Evolutionary conservation across 2,888 invertebrate genomes (phyloP), one percentile per base, ranked within the genome.

Genomic region (Phyto melanocephala): DNA sequence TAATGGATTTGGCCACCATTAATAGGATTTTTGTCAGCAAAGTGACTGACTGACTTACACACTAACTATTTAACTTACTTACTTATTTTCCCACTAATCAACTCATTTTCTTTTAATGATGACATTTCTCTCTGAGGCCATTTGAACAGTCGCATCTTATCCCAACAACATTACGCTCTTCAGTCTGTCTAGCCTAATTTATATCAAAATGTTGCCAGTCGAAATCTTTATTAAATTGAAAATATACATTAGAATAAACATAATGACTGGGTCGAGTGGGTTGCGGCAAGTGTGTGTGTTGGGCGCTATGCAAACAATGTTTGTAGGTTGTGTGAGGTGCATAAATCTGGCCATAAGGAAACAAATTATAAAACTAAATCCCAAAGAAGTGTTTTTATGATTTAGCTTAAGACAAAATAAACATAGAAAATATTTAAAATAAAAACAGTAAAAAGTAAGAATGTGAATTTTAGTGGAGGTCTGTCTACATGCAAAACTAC

Each of bases 341-440:
- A 62, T 52, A 45, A 62, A 45, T 60, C 40, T 60, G 60, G 50
- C 33, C 60, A 67, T 42, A 76, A 76, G 76, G 40, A 60, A 68
- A 60, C 60, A 68, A 60, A 67, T 52, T 68, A 52, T 35, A 50
- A 33, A 13, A 76, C 40, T 13, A 52, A 68, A 79, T 33, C 42
- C 65, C 28, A 15, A 60, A 79, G 50, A 58, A 33, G 35, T 24
- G 42, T 52, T 42, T 68, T 77, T 65, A 72, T 67, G 63, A 71
- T 71, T 72, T 79, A 50, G 58, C 20, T 52, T 67, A 28, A 60
- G 52, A 72, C 47, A 37, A 77, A 71, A 60, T 67, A 67, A 70
- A 68, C 70, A 80, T 76, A 37, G 40, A 67, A 79, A 82, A 70
- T 82, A 74, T 71, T 75, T 68, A 68, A 74, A 62, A 70, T 50